Evolutionary conservation across 2,888 invertebrate species (phyloP).

Genomic region (Cantharis rustica): DNA sequence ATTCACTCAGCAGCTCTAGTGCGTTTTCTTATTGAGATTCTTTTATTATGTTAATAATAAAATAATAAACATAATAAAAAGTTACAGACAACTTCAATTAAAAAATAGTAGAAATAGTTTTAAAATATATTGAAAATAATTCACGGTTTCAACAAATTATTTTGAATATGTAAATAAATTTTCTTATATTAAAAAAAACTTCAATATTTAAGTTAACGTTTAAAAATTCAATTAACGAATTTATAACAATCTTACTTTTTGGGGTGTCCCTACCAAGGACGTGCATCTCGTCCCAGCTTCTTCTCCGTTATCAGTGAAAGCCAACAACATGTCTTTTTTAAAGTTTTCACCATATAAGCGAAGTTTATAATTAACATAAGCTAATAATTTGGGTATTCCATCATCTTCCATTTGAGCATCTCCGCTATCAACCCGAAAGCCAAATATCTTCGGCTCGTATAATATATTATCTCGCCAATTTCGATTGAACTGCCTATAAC

Average conservation of each 20-base stretch:
- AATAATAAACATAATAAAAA: too few species aligned
- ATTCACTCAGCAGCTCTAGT: too few species aligned
- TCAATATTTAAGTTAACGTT: too few species aligned
- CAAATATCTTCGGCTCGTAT: conserved; percentile 54
- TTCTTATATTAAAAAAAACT: too few species aligned
- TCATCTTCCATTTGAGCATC: conserved; percentile 59
- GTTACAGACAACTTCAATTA: too few species aligned
- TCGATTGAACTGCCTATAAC: conserved; percentile 7
- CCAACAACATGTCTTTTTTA: conserved; percentile 67
- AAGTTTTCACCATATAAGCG: conserved; percentile 78
- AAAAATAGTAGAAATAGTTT: too few species aligned
- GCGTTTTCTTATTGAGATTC: too few species aligned
- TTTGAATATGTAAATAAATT: not conserved
- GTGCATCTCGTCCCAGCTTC: conserved; percentile 64
- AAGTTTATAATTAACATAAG: conserved; percentile 63
- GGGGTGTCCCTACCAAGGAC: not conserved
- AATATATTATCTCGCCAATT: not conserved
- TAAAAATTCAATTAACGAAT: not conserved
- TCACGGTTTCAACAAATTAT: too few species aligned
- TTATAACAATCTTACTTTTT: not conserved
- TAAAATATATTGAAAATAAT: too few species aligned
- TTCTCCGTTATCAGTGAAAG: conserved; percentile 68
- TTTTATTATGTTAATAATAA: too few species aligned
- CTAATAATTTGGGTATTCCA: conserved; percentile 72
- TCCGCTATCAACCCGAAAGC: conserved; percentile 63